Percentiles rank a stretch among this genome's conserved stretches.
These are phyloP conservation scores for Turnix velox DNA, from an alignment of 2,113 vertebrate genomes.

Conservation along the genomic window DNA sequence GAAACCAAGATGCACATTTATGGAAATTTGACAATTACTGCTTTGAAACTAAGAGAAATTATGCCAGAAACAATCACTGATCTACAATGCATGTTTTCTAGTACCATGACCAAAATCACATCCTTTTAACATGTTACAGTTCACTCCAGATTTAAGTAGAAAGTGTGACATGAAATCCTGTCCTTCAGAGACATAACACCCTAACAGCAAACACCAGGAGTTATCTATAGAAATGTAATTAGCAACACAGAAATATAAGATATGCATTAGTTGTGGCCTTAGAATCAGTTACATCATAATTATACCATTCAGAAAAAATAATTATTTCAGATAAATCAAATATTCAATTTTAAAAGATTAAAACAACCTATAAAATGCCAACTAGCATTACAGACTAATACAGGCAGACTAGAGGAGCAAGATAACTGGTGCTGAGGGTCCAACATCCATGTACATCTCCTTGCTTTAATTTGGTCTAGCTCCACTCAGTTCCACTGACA, in stretches of 20 bases:
- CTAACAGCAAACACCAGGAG: not conserved
- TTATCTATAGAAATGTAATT: not conserved
- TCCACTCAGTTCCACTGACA: not conserved
- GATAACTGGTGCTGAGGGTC: not conserved
- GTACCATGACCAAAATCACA: not conserved
- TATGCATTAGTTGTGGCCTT: not conserved
- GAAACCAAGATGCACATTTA: not conserved
- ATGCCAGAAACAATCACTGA: not conserved
- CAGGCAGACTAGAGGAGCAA: not conserved
- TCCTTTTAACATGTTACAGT: not conserved
- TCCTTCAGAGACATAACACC: not conserved
- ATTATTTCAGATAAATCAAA: not conserved
- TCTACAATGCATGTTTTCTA: not conserved
- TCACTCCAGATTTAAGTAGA: not conserved
- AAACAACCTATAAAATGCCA: not conserved
- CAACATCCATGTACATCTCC: accelerated
- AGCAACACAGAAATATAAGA: not conserved
- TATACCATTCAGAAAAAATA: not conserved
- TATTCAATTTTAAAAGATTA: not conserved
- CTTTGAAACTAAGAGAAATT: not conserved
- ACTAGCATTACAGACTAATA: not conserved
- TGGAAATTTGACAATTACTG: not conserved
- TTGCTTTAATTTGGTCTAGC: not conserved
- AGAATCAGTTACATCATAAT: not conserved
- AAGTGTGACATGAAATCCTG: not conserved